Conservation (phyloP, 2,797 vertebrate genomes). For the Eulemur mongoz region DNA sequence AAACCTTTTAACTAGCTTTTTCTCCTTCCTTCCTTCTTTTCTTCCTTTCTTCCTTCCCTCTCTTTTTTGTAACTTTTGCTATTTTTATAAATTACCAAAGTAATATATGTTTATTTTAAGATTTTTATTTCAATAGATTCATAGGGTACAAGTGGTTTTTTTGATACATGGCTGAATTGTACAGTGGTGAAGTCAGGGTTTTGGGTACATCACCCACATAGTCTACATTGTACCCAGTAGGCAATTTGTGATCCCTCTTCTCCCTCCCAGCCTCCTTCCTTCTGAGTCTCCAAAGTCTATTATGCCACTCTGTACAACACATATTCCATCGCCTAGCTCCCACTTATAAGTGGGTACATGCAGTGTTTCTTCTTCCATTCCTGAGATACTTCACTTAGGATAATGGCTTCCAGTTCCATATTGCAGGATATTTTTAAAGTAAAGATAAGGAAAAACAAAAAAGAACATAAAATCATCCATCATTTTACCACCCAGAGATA, state of each 20-base stretch:
- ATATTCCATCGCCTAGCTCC: neutral
- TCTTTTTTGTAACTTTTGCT: neutral
- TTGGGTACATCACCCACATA: neutral
- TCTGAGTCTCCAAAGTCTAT: neutral
- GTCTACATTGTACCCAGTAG: neutral
- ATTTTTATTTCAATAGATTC: neutral
- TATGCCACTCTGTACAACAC: neutral
- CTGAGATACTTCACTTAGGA: neutral
- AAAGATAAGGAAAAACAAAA: conserved; percentile 24
- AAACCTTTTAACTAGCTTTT: neutral
- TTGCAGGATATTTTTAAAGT: neutral
- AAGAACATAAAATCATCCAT: neutral
- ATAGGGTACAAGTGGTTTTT: neutral
- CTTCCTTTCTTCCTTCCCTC: neutral
- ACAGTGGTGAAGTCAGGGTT: neutral
- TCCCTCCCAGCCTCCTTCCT: neutral
- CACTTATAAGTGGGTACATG: neutral
- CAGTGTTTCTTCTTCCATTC: no score
- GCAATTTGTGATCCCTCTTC: neutral
- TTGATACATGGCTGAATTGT: neutral
- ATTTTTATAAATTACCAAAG: conserved; percentile 40
- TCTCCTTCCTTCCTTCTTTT: neutral
- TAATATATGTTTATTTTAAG: neutral
- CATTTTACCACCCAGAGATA: neutral
- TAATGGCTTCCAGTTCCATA: neutral